These are phyloP conservation scores for Gambusia affinis DNA, from an alignment of 2,113 vertebrate species.

Conservation along the genomic window DNA sequence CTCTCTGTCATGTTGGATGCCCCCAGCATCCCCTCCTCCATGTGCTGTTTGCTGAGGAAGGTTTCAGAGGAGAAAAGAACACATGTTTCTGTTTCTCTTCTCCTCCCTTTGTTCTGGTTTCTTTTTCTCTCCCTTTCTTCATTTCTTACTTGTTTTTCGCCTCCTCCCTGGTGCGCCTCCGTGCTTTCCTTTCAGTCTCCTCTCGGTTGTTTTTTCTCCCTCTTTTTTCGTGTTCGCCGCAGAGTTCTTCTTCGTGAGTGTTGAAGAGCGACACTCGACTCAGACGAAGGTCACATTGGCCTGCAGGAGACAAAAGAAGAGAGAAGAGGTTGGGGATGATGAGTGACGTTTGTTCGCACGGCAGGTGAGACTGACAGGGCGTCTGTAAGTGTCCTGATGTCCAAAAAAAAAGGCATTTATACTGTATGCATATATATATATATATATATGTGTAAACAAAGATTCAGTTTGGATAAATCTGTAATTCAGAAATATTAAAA, in stretches of 20 bases:
- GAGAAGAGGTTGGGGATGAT: slow-evolving; percentile 8
- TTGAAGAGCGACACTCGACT: slow-evolving; percentile 48
- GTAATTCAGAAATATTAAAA: neutral
- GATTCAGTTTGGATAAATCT: neutral
- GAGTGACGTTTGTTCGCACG: slow-evolving; percentile 20
- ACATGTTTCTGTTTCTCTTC: slow-evolving; percentile 48
- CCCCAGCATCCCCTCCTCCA: neutral
- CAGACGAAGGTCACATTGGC: slow-evolving; percentile 77
- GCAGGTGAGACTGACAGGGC: slow-evolving; percentile 15
- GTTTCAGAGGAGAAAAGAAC: slow-evolving; percentile 30
- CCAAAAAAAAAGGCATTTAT: neutral
- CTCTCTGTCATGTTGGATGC: slow-evolving; percentile 36
- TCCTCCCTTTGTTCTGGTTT: slow-evolving; percentile 55
- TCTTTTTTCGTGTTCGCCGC: neutral
- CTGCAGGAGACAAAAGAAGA: slow-evolving; percentile 47
- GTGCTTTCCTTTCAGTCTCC: slow-evolving; percentile 43
- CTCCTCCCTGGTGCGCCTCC: slow-evolving; percentile 53
- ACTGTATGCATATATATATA: neutral
- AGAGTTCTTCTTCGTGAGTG: slow-evolving; percentile 51
- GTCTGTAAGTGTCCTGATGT: slow-evolving; percentile 69
- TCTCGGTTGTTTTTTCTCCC: slow-evolving; percentile 8
- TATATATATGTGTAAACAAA: neutral
- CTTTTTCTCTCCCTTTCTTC: neutral
- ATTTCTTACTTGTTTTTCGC: slow-evolving; percentile 67
- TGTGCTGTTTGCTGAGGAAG: slow-evolving; percentile 16